Evolutionary conservation across 1,140 invertebrate species (phyloP).

Genomic region (Aleiodes sp.): DNA sequence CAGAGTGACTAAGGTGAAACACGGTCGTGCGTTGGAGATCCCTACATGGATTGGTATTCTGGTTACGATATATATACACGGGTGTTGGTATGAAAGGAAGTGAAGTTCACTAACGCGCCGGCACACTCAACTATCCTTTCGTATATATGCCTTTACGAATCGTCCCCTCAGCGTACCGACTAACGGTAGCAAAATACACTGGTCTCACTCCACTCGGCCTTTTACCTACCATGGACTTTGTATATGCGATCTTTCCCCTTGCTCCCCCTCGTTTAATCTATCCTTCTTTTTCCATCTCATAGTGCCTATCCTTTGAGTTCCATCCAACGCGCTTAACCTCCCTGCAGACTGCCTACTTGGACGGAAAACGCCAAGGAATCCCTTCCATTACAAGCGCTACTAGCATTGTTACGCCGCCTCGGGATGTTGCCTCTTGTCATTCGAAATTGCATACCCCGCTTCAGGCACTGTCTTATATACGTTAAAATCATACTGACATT

Average conservation of each 20-base stretch:
- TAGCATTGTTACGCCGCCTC: constrained; percentile 49
- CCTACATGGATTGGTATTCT: constrained; percentile 37
- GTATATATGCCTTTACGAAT: constrained; percentile 18
- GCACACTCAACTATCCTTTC: constrained; percentile 21
- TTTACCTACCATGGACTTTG: constrained; percentile 40
- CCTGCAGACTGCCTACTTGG: constrained; percentile 22
- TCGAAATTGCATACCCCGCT: constrained; percentile 14
- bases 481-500: too few relatives aligned
- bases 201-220: constrained; percentile 7
- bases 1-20: not conserved
- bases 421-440: constrained; percentile 31
- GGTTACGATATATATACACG: constrained; percentile 31
- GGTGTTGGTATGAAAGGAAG: constrained; percentile 35
- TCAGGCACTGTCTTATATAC: too few relatives aligned
- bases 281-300: not conserved
- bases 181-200: constrained; percentile 49
- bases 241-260: constrained; percentile 52
- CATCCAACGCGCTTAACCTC: constrained; percentile 9
- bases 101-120: constrained; percentile 37
- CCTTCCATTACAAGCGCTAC: constrained; percentile 45
- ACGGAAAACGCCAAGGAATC: constrained; percentile 51
- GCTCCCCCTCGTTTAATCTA: not conserved
- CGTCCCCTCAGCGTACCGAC: constrained; percentile 27
- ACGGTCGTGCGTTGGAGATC: not conserved
- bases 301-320: not conserved